Evolutionary conservation across 2,797 vertebrate species (phyloP).

Genomic region (Phoebastria nigripes): DNA sequence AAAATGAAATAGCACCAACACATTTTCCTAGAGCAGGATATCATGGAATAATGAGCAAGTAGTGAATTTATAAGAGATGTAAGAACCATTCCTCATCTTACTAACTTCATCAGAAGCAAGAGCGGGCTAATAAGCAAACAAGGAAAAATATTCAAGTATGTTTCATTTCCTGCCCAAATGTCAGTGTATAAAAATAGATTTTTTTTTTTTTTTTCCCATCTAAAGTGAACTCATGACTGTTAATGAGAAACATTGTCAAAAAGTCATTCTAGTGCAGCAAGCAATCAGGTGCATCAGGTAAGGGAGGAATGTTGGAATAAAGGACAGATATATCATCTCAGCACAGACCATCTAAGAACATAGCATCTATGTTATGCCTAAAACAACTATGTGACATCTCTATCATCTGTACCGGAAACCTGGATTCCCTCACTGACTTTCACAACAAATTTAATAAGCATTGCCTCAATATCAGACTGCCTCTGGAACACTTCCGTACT

Average conservation of each 20-base stretch:
- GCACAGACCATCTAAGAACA: not conserved
- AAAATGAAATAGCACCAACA: not conserved
- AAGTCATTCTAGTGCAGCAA: not conserved
- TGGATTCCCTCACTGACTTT: not conserved
- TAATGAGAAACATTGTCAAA: not conserved
- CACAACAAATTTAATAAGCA: not conserved
- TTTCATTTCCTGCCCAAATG: not conserved
- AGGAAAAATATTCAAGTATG: not conserved
- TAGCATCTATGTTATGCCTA: not conserved
- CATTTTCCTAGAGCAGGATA: not conserved
- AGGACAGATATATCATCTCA: not conserved
- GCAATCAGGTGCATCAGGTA: not conserved
- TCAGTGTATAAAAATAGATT: not conserved
- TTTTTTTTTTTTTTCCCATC: not conserved
- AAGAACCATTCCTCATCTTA: not conserved
- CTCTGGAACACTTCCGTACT: not conserved
- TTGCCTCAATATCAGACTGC: not conserved
- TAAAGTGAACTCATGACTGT: not conserved
- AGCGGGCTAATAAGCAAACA: not conserved
- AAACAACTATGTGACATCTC: not conserved
- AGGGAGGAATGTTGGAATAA: not conserved
- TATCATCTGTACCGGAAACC: not conserved
- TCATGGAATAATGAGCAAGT: not conserved
- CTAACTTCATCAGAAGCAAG: not conserved
- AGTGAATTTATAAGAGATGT: not conserved